Conservation (phyloP, 2,113 vertebrate species). For the Motacilla alba region DNA sequence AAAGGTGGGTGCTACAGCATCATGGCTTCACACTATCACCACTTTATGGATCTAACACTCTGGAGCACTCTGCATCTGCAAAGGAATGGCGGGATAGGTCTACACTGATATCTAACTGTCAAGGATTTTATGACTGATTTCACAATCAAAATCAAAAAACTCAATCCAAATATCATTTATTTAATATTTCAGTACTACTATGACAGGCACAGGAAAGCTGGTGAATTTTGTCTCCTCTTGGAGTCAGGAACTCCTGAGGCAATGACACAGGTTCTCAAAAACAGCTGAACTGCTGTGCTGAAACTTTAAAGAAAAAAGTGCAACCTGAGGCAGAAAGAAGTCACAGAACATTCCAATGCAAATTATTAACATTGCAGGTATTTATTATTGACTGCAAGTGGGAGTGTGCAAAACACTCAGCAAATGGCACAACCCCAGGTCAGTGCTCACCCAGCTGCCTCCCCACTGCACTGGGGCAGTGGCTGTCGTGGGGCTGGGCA, state of each 20-base stretch:
- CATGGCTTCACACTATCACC: not conserved
- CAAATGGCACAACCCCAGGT: not conserved
- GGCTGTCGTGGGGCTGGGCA: not conserved
- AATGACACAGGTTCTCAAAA: not conserved
- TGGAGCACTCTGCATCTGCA: not conserved
- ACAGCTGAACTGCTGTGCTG: not conserved
- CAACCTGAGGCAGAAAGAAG: constrained; percentile 9
- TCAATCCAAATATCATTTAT: not conserved
- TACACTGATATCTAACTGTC: not conserved
- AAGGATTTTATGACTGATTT: not conserved
- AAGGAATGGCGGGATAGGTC: not conserved
- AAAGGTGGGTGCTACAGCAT: not conserved
- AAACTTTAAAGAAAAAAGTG: constrained; percentile 3
- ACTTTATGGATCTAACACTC: not conserved
- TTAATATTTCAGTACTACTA: not conserved
- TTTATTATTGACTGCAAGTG: not conserved
- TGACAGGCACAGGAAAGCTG: not conserved
- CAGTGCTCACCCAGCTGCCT: fast-evolving
- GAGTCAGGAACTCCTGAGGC: not conserved
- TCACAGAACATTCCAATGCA: not conserved
- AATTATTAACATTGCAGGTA: not conserved
- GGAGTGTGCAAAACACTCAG: not conserved
- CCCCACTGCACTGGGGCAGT: not conserved
- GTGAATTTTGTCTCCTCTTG: not conserved
- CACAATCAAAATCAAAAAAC: not conserved